Evolutionary conservation across 2,888 invertebrate species (phyloP).

Genomic region (Automeris io): DNA sequence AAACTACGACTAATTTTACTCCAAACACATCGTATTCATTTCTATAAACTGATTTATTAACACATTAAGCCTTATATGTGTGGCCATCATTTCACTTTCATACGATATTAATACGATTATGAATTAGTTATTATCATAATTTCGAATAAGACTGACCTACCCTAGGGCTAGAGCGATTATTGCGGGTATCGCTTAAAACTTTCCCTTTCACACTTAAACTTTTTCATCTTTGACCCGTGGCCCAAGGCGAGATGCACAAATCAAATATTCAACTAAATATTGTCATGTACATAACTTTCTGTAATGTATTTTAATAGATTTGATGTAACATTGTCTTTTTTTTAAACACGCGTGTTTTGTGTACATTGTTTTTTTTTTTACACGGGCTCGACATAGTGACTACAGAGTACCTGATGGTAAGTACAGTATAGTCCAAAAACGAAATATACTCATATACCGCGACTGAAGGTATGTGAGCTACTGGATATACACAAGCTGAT

Average conservation of each 20-base stretch:
- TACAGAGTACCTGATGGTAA: too few relatives aligned
- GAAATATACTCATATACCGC: too few relatives aligned
- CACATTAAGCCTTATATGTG: neutral
- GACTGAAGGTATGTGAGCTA: too few relatives aligned
- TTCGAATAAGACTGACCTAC: constrained; percentile 4
- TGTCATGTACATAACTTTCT: neutral
- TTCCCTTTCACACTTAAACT: constrained; percentile 5
- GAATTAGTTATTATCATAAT: neutral
- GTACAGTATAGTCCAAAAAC: too few relatives aligned
- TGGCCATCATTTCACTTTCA: neutral
- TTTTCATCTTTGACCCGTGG: constrained; percentile 6
- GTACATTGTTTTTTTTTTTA: too few relatives aligned
- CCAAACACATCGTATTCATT: too few relatives aligned
- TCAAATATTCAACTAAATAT: neutral
- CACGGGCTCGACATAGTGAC: too few relatives aligned
- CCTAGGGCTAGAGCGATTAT: constrained; percentile 8
- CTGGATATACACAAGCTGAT: too few relatives aligned
- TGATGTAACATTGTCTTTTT: too few relatives aligned
- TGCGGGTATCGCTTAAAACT: constrained; percentile 3
- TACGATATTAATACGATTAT: neutral
- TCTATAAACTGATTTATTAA: neutral
- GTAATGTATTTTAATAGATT: neutral
- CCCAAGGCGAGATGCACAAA: constrained; percentile 3
- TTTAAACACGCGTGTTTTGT: too few relatives aligned
- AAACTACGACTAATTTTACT: too few relatives aligned